phyloP scores from a whole-genome alignment of 1,140 invertebrate species.

The Drosophila navojoa region DNA sequence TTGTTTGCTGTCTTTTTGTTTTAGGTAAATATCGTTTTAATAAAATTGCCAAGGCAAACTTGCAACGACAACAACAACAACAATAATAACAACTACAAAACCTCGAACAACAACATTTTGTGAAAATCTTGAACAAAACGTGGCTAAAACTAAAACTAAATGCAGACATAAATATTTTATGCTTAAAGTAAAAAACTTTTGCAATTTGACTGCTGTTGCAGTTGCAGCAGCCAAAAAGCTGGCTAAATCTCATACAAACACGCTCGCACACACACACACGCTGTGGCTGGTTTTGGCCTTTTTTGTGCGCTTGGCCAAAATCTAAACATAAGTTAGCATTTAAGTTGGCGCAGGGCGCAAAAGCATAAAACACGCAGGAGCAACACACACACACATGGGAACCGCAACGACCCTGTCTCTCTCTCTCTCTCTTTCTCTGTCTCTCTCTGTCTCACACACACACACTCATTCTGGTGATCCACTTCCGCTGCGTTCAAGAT shows the following conservation, averaged over 20 bases:
- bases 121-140: slow-evolving; percentile 65
- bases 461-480: slow-evolving; percentile 42
- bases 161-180: slow-evolving; percentile 81
- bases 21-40: slow-evolving; percentile 67
- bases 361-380: slow-evolving; percentile 75
- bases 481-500: slow-evolving; percentile 38
- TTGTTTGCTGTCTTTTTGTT: slow-evolving; percentile 30
- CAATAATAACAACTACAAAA: slow-evolving; percentile 17
- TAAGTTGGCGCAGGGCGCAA: slow-evolving; percentile 78
- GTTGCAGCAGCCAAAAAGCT: slow-evolving; percentile 60
- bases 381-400: slow-evolving; percentile 36
- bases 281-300: slow-evolving; percentile 55
- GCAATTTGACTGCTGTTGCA: slow-evolving; percentile 73
- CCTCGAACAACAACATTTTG: slow-evolving; percentile 36
- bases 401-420: slow-evolving; percentile 29
- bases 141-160: slow-evolving; percentile 76
- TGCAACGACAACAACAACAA: slow-evolving; percentile 39
- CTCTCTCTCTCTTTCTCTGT: too few species aligned
- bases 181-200: slow-evolving; percentile 81
- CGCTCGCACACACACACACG: slow-evolving; percentile 20
- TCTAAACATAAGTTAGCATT: slow-evolving; percentile 80
- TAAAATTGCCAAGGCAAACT: slow-evolving; percentile 74
- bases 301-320: slow-evolving; percentile 63
- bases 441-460: slow-evolving; percentile 19
- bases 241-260: slow-evolving; percentile 41